A percentile compares a stretch with the other conserved stretches of the same genome.
Conservation (phyloP, 2,113 vertebrate genomes). For the Sinocyclocheilus anophthalmus region DNA sequence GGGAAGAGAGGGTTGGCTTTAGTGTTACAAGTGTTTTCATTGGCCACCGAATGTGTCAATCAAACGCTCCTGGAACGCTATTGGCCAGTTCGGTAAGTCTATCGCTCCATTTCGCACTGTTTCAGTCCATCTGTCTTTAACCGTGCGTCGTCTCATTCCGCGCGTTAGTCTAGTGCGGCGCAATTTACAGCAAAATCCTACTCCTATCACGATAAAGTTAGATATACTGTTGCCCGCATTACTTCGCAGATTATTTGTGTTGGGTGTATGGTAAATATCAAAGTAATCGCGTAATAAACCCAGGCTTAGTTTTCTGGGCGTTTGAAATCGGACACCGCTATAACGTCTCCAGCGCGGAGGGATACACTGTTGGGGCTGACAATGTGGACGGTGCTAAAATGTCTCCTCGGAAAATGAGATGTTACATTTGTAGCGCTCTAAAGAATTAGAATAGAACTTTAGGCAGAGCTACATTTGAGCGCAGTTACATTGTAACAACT, state of each 20-base stretch:
- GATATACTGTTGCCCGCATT: neutral
- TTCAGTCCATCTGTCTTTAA: slow-evolving; percentile 59
- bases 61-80: slow-evolving; percentile 55
- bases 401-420: slow-evolving; percentile 81
- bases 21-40: slow-evolving; percentile 46
- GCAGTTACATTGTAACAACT: slow-evolving; percentile 3
- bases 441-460: slow-evolving; percentile 56
- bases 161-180: slow-evolving; percentile 77
- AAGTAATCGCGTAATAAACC: neutral
- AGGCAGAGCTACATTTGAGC: slow-evolving; percentile 35
- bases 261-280: neutral
- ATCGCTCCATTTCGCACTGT: slow-evolving; percentile 78
- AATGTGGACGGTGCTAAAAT: slow-evolving; percentile 84
- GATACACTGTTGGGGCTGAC: slow-evolving; percentile 75
- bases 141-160: slow-evolving; percentile 77
- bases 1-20: slow-evolving; percentile 59
- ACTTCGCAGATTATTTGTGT: neutral
- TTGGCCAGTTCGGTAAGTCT: slow-evolving; percentile 75
- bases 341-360: slow-evolving; percentile 74
- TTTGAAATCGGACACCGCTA: slow-evolving; percentile 75
- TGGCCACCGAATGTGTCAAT: slow-evolving; percentile 63
- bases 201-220: neutral
- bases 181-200: slow-evolving; percentile 42
- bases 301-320: slow-evolving; percentile 42
- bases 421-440: slow-evolving; percentile 66